These are phyloP conservation scores for Pituophis catenifer DNA, from an alignment of 2,113 vertebrate species.

Conservation along the genomic window DNA sequence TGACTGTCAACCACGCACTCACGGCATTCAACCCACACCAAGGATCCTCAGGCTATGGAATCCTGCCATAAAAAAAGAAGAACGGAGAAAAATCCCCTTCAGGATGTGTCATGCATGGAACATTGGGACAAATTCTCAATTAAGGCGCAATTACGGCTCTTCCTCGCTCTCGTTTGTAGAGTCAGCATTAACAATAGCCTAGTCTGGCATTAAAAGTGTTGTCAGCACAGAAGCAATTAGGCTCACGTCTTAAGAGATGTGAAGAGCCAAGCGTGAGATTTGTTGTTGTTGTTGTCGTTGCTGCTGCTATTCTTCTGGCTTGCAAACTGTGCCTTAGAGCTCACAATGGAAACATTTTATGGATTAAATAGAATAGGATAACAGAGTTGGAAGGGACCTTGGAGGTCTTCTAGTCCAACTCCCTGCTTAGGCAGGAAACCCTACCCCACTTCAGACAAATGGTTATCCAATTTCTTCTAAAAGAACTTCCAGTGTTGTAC, in stretches of 20 bases:
- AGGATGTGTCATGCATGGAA: not conserved
- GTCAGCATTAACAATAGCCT: not conserved
- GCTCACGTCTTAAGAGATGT: not conserved
- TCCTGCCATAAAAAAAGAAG: not conserved
- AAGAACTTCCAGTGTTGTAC: too few species aligned
- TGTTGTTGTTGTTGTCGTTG: too few species aligned
- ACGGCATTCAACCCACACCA: not conserved
- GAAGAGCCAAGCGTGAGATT: not conserved
- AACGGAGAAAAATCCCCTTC: not conserved
- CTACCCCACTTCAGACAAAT: too few species aligned
- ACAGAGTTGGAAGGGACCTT: too few species aligned
- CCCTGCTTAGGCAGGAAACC: too few species aligned
- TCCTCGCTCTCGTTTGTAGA: not conserved
- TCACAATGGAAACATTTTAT: not conserved
- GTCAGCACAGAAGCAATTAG: not conserved
- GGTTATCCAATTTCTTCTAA: too few species aligned
- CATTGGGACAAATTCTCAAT: not conserved
- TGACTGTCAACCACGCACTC: not conserved
- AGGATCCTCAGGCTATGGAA: not conserved
- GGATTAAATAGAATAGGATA: not conserved
- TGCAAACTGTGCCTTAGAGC: not conserved
- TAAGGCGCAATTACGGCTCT: not conserved
- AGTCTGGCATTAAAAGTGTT: not conserved
- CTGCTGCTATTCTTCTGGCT: not conserved
- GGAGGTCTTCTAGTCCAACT: too few species aligned